Percentiles rank a stretch among this genome's conserved stretches.
phyloP scores from a whole-genome alignment of 2,113 vertebrate species.

The Spilogale gracilis region DNA sequence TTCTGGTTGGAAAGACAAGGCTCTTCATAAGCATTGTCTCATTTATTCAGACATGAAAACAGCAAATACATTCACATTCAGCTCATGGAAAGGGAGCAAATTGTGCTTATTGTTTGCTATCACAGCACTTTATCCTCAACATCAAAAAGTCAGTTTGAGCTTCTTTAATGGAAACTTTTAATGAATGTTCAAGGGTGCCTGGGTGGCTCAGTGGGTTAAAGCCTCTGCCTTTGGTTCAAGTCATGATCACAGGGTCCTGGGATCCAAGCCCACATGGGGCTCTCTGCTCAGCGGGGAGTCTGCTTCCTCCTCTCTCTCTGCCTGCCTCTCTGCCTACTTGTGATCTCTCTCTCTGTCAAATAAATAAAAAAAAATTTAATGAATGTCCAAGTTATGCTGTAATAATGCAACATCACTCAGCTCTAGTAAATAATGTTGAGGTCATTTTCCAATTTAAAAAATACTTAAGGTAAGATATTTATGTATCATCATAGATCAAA shows the following conservation, averaged over 20 bases:
- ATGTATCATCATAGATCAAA: not conserved
- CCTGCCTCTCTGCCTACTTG: too few species aligned
- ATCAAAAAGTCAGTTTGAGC: constrained; percentile 21
- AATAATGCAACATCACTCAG: not conserved
- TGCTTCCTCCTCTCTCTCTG: too few species aligned
- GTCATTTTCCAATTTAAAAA: constrained; percentile 43
- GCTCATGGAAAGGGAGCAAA: constrained; percentile 32
- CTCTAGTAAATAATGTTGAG: not conserved
- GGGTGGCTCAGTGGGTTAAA: too few species aligned
- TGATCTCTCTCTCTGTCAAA: too few species aligned
- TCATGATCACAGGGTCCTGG: too few species aligned
- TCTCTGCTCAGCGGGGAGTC: too few species aligned
- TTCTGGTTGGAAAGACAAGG: not conserved
- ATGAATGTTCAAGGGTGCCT: not conserved
- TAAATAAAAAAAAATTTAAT: constrained; percentile 13
- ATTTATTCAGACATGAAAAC: constrained; percentile 33
- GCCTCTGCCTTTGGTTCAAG: too few species aligned
- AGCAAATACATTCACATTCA: not conserved
- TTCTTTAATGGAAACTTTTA: constrained; percentile 56
- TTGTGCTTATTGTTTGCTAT: constrained; percentile 51
- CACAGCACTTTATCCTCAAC: not conserved
- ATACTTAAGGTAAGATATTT: not conserved
- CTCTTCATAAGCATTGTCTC: constrained; percentile 2
- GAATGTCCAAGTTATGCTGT: not conserved
- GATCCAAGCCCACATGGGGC: too few species aligned